Evolutionary conservation across 2,113 vertebrate genomes (phyloP), one percentile per base, ranked within the genome.

Genomic region (Orcinus orca): DNA sequence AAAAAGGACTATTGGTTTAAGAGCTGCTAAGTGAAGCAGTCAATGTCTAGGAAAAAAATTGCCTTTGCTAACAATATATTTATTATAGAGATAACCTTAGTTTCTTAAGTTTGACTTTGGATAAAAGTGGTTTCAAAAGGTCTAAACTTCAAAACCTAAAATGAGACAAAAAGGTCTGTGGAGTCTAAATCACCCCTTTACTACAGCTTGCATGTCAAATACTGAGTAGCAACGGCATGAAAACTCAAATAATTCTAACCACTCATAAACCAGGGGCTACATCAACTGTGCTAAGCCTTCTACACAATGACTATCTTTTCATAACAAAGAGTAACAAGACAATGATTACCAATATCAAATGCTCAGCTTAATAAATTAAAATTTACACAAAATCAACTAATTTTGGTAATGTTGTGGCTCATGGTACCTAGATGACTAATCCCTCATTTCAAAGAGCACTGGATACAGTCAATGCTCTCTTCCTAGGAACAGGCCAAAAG

Each of bases 41-140:
- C 7, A 82, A 96, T 53, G 5, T 84, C 44, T 62, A 53, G 11
- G 5, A 2, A 13, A 77, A 88, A 44, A 82, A 63, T 14, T 74
- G 10, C 0, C 2, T 94, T 86, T 90, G 9, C 15, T 81, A 74
- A 70, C 2, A 95, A 63, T 12, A 55, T 33, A 41, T 80, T 93
- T 93, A 93, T 91, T 91, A 76, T 4, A 5, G 5, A 10, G 13
- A 87, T 80, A 92, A 92, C 12, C 33, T 89, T 92, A 76, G 73
- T 94, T 93, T 92, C 41, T 88, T 71, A 92, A 77, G 38, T 93
- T 76, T 96, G 68, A 97, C 85, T 83, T 50, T 90, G 18, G 38
- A 96, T 95, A 90, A 97, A 94, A 86, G 8, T 95, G 21, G 3
- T 85, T 95, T 92, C 60, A 80, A 88, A 90, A 87, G 17, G 58